Evolutionary conservation across 2,113 vertebrate species (phyloP), one percentile per base, ranked within the genome.

Genomic region (Colaptes auratus): DNA sequence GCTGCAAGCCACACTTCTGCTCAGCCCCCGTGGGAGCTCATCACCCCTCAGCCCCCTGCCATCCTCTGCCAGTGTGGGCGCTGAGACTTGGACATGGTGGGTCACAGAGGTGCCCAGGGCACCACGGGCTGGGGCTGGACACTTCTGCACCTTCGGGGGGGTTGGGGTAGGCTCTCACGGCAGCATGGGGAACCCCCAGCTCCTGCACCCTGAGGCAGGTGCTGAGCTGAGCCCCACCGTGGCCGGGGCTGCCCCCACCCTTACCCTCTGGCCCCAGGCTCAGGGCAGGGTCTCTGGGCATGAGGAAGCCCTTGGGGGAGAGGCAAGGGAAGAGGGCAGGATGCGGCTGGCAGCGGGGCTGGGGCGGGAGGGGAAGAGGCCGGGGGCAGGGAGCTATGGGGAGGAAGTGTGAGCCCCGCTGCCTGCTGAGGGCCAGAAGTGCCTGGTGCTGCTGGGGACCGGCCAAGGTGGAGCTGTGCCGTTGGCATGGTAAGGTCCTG

Each of bases 291-390:
- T 42, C 58, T 77, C 12, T 36, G 3, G 7, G 19, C 14, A 16
- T 46, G 31, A 48, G 31, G 82, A 55, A 85, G 31, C 17, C 17
- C 35, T 1, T 4, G 2, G 5, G 0, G 25, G 46, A 71, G 24
- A 76, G 46, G 88, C 1, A 0, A 63, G 24, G 58, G 31, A 4
- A 4, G 4, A 27, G 58, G 67, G 60, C 76, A 95, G 93, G 94
- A 95, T 95, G 89, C 15, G 67, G 75, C 82, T 80, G 82, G n/a
- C 55, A 92, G 72, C 12, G 0, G 78, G 80, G 48, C 52, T 66
- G 76, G 50, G 83, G 69, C 1, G 70, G 96, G 88, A 85, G 90
- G 88, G 92, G 92, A 95, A 85, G 93, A 92, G 78, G 84, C 74
- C 48, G 31, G 52, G 80, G 86, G 86, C 83, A 88, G 92, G 91